Percentiles rank a stretch among this genome's conserved stretches.
phyloP scores from a whole-genome alignment of 2,888 invertebrate species.

The Polydrusus pterygomalis region DNA sequence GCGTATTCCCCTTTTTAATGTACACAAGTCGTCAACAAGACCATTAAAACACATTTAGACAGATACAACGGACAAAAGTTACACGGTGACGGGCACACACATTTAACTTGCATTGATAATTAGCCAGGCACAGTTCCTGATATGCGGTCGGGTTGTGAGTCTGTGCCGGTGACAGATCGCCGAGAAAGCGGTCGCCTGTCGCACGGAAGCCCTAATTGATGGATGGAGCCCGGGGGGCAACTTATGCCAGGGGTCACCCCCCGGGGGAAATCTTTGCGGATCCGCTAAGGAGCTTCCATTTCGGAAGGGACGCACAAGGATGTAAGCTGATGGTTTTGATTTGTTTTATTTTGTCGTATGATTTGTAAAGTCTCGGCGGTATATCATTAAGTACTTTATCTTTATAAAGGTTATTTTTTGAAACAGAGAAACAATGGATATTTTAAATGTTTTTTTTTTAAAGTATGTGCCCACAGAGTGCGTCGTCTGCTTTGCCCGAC shows the following conservation, averaged over 20 bases:
- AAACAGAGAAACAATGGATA: too few relatives aligned
- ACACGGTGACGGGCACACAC: conserved; percentile 34
- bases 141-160: conserved; percentile 44
- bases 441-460: too few relatives aligned
- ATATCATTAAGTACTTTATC: background rate
- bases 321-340: conserved; percentile 20
- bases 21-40: conserved; percentile 18
- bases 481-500: too few relatives aligned
- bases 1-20: background rate
- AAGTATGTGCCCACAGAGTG: too few relatives aligned
- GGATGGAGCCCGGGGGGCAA: conserved; percentile 65
- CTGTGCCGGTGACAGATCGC: conserved; percentile 68
- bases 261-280: conserved; percentile 40
- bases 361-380: background rate
- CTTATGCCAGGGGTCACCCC: conserved; percentile 42
- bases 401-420: background rate
- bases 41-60: conserved; percentile 35
- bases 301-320: conserved; percentile 22
- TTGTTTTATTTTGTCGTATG: conserved; percentile 24
- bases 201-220: conserved; percentile 67
- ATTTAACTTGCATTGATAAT: conserved; percentile 48
- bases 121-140: conserved; percentile 48
- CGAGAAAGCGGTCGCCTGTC: conserved; percentile 63
- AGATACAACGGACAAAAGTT: conserved; percentile 29
- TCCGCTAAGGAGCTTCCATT: conserved; percentile 30